A percentile compares a stretch with the other conserved stretches of the same genome.
Conservation (phyloP, 1,140 invertebrate genomes). For the Trigoniulus corallinus region DNA sequence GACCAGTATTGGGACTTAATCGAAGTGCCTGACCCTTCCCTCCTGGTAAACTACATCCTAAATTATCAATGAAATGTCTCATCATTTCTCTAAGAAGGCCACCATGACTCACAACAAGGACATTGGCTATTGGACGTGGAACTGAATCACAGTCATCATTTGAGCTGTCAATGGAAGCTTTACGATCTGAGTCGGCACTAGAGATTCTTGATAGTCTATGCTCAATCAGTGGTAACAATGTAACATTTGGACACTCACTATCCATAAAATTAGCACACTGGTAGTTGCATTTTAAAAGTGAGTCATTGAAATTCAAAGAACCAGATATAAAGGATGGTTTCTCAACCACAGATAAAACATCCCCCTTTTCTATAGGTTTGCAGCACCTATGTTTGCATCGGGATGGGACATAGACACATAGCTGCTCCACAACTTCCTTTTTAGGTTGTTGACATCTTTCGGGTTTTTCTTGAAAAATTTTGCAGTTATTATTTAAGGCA, state of each 20-base stretch:
- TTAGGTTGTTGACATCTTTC: not conserved
- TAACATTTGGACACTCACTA: constrained; percentile 25
- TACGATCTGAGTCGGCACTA: constrained; percentile 20
- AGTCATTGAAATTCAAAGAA: no score
- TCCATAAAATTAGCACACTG: no score
- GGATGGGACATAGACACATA: constrained; percentile 7
- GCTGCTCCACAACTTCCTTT: constrained; percentile 1
- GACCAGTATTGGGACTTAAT: constrained; percentile 23
- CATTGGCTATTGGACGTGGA: constrained; percentile 19
- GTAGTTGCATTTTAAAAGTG: no score
- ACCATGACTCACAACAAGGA: constrained; percentile 26
- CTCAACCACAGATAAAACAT: no score
- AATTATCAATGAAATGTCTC: constrained; percentile 22
- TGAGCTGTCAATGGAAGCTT: constrained; percentile 18
- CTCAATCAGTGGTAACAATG: constrained; percentile 20
- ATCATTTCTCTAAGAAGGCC: constrained; percentile 24
- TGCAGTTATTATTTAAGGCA: no score
- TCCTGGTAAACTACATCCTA: constrained; percentile 25
- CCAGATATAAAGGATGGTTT: no score
- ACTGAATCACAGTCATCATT: constrained; percentile 23
- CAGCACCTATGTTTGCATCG: no score
- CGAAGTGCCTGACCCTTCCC: constrained; percentile 20
- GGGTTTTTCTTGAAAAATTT: no score
- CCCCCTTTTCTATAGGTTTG: no score
- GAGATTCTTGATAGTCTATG: constrained; percentile 20